Percentiles rank a stretch among this genome's conserved stretches.
These are phyloP conservation scores for Aphelenchoides fujianensis DNA, from an alignment of 1,140 invertebrate genomes.

Conservation along the genomic window DNA sequence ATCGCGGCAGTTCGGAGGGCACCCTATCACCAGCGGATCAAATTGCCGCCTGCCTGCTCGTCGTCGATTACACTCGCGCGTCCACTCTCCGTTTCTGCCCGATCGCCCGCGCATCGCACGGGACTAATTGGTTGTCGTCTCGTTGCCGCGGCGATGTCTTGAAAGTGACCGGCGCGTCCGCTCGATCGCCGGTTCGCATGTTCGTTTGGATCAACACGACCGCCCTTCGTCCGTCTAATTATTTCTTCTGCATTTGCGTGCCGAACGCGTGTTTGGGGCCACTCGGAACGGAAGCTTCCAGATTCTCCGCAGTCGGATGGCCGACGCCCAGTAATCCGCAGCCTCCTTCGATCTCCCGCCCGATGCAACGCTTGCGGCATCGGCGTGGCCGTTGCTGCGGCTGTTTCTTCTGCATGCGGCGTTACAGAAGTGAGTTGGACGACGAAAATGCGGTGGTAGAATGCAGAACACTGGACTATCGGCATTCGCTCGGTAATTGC, in stretches of 20 bases:
- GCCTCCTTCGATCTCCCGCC: not conserved
- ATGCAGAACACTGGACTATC: not conserved
- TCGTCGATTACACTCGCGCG: too few relatives aligned
- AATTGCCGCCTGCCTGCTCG: too few relatives aligned
- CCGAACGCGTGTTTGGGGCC: not conserved
- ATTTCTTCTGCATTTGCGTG: not conserved
- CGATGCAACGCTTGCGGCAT: not conserved
- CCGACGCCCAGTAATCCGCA: not conserved
- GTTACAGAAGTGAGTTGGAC: not conserved
- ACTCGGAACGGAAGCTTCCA: not conserved
- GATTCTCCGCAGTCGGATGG: not conserved
- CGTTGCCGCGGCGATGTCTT: too few relatives aligned
- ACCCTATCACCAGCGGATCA: too few relatives aligned
- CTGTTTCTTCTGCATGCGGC: slow-evolving; percentile 8
- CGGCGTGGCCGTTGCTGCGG: slow-evolving; percentile 1
- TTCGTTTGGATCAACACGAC: not conserved
- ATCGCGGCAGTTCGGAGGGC: too few relatives aligned
- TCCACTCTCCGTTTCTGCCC: too few relatives aligned
- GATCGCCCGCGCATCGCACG: too few relatives aligned
- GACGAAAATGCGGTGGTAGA: not conserved
- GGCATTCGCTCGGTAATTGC: not conserved
- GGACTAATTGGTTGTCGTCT: too few relatives aligned
- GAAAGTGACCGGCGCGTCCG: too few relatives aligned
- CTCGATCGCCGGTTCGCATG: too few relatives aligned
- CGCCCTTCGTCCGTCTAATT: not conserved